A percentile compares a stretch with the other conserved stretches of the same genome.
Conservation (phyloP, 2,797 vertebrate genomes). For the Coranthus polyacanthus region DNA sequence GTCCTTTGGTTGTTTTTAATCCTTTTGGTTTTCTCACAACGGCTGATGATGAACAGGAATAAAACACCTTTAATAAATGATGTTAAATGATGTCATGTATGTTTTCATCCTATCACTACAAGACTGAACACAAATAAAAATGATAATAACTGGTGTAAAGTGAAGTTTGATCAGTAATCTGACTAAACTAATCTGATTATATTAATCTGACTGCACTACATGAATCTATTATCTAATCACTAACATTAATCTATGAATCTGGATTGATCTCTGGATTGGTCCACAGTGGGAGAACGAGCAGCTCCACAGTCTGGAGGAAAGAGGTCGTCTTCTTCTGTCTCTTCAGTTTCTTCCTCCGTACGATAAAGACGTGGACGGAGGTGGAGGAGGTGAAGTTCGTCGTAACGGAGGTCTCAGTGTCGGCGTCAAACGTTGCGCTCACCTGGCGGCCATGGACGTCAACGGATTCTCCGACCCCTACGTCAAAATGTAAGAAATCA, state of each 20-base stretch:
- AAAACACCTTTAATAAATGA: too few relatives aligned
- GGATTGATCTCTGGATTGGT: background rate
- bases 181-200: background rate
- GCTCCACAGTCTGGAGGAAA: slow-evolving; percentile 88
- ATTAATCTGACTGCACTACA: background rate
- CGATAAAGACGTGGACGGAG: background rate
- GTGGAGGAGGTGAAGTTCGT: slow-evolving; percentile 8
- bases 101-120: too few relatives aligned
- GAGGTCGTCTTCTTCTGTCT: slow-evolving; percentile 88
- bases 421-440: slow-evolving; percentile 89
- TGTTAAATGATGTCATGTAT: too few relatives aligned
- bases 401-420: slow-evolving; percentile 84
- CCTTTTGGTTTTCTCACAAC: too few relatives aligned
- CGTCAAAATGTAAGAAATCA: slow-evolving; percentile 92
- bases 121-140: too few relatives aligned
- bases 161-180: too few relatives aligned
- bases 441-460: slow-evolving; percentile 93
- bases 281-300: slow-evolving; percentile 88
- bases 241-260: too few relatives aligned
- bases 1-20: too few relatives aligned
- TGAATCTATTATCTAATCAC: too few relatives aligned
- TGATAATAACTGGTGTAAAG: too few relatives aligned
- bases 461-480: slow-evolving; percentile 93
- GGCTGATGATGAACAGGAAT: too few relatives aligned
- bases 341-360: slow-evolving; percentile 84